Percentiles rank a stretch among this genome's conserved stretches.
These are phyloP conservation scores for Macrostomum lignano DNA, from an alignment of 1,140 invertebrate species.

Conservation along the genomic window DNA sequence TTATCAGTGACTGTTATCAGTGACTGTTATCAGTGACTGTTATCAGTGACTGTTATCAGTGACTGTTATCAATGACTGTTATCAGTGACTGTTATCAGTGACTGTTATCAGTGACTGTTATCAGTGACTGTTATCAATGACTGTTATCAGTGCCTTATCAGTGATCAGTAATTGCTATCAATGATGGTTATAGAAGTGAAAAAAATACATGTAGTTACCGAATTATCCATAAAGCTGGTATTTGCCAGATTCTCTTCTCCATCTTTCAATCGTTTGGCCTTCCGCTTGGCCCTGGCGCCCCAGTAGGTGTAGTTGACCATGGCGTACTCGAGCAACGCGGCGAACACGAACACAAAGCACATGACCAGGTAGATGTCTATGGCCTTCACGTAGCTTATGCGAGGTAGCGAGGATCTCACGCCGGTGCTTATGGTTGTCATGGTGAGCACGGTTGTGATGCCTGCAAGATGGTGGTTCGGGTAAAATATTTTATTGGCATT, in stretches of 20 bases:
- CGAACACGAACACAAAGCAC: conserved; percentile 95
- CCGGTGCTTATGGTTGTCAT: conserved; percentile 98
- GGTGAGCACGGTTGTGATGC: conserved; percentile 83
- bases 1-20: too few relatives aligned
- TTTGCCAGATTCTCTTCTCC: not conserved
- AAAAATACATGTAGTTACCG: not conserved
- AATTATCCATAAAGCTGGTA: not conserved
- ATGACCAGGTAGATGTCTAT: conserved; percentile 95
- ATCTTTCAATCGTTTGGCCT: conserved; percentile 11
- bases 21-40: too few relatives aligned
- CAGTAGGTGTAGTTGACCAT: conserved; percentile 95
- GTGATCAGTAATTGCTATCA: conserved; percentile 2
- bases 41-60: too few relatives aligned
- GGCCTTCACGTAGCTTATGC: conserved; percentile 88
- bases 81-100: too few relatives aligned
- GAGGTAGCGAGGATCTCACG: conserved; percentile 64
- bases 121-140: too few relatives aligned
- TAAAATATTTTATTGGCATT: not conserved
- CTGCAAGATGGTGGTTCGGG: conserved; percentile 26
- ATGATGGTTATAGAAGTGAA: not conserved
- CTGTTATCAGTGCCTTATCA: too few relatives aligned
- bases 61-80: too few relatives aligned
- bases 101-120: too few relatives aligned
- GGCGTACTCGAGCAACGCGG: conserved; percentile 75
- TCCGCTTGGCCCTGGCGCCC: conserved; percentile 67